A percentile compares a stretch with the other conserved stretches of the same genome.
Conservation (phyloP, 2,888 invertebrate genomes). For the Brachypterus glaber region DNA sequence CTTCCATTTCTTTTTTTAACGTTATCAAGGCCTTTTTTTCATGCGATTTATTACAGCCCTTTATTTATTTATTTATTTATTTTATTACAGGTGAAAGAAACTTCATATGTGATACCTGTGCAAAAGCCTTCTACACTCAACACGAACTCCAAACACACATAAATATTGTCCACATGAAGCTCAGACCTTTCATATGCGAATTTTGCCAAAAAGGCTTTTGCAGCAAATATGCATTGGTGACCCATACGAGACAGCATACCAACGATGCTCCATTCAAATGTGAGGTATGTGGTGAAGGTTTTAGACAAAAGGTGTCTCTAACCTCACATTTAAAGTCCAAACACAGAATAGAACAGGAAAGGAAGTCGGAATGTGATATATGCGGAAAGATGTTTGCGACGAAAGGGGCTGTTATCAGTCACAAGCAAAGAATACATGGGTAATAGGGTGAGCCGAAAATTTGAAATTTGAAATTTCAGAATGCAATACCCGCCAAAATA, state of each 20-base stretch:
- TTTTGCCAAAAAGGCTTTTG: constrained; percentile 26
- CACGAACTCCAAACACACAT: constrained; percentile 23
- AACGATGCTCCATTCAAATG: constrained; percentile 28
- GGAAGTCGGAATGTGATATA: too few relatives aligned
- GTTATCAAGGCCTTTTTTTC: too few relatives aligned
- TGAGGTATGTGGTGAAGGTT: constrained; percentile 25
- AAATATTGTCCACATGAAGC: constrained; percentile 25
- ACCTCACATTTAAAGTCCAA: constrained; percentile 30
- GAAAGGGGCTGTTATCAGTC: too few relatives aligned
- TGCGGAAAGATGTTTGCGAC: too few relatives aligned
- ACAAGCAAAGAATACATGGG: too few relatives aligned
- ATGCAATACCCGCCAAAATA: too few relatives aligned
- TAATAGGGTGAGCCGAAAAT: too few relatives aligned
- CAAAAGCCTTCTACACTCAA: constrained; percentile 24
- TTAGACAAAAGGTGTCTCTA: constrained; percentile 29
- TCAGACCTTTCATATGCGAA: constrained; percentile 25
- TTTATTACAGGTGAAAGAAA: constrained; percentile 15
- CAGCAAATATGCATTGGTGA: constrained; percentile 25
- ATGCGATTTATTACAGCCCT: too few relatives aligned
- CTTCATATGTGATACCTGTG: constrained; percentile 28
- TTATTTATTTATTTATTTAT: neutral
- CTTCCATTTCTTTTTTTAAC: too few relatives aligned
- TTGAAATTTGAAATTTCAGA: too few relatives aligned
- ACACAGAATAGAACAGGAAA: constrained; percentile 25
- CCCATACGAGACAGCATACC: constrained; percentile 27